Conservation (phyloP, 1,140 invertebrate species). For the Paralvinella palmiformis region DNA sequence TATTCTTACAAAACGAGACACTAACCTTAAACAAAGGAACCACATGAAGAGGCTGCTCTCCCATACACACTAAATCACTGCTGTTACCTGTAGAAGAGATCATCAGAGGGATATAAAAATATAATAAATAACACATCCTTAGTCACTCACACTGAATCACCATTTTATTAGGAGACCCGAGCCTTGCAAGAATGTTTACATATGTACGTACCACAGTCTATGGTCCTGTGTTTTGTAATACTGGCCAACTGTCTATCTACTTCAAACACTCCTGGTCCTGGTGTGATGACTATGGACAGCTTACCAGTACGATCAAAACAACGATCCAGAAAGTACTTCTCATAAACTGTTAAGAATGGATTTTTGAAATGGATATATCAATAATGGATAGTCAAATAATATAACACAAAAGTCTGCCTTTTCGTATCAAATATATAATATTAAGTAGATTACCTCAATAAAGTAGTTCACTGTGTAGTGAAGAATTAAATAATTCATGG, state of each 20-base stretch:
- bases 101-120: too few species aligned
- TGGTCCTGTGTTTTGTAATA: constrained; percentile 96
- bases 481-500: too few species aligned
- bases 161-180: background rate
- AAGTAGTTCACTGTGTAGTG: too few species aligned
- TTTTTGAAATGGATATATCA: constrained; percentile 18
- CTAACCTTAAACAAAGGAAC: constrained; percentile 86
- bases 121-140: constrained; percentile 9
- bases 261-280: constrained; percentile 92
- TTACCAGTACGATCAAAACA: constrained; percentile 98
- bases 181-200: constrained; percentile 13
- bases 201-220: constrained; percentile 92
- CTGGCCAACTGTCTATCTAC: constrained; percentile 95
- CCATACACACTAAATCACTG: constrained; percentile 84
- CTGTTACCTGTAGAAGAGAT: constrained; percentile 54
- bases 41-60: constrained; percentile 97
- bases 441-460: too few species aligned
- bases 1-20: background rate
- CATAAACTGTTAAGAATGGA: constrained; percentile 86
- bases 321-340: constrained; percentile 94
- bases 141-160: background rate
- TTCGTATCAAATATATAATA: too few species aligned
- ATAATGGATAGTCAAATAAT: background rate
- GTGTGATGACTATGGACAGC: constrained; percentile 93
- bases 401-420: too few species aligned